Base-by-base conservation (phyloP, 2,888 invertebrate genomes). In the Didymodactylos carnosus region DNA sequence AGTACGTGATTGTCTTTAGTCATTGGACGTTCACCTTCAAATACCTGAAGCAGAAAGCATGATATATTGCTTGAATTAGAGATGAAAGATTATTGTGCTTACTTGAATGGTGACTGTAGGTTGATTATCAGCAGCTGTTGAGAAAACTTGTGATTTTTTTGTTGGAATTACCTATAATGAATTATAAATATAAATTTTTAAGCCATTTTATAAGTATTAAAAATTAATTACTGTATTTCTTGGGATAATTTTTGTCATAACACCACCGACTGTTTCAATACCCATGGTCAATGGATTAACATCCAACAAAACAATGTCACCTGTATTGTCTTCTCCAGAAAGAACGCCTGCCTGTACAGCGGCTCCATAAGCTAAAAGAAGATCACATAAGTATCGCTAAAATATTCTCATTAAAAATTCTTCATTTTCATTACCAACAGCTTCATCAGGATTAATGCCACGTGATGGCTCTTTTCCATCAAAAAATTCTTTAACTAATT, bases 211-310 rank as follows among this genome's bases (percentile, higher is more conserved):
- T n/a, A n/a, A n/a, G n/a, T n/a, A n/a, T n/a, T n/a, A n/a, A n/a
- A n/a, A n/a, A n/a, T n/a, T n/a, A n/a, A n/a, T n/a, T 77, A 95
- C 94, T 39, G 97, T 97, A 87, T 98, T 98, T 79, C 97, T 85
- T 73, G 92, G 91, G 82, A 98, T 98, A 73, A 98, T 87, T 83
- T 95, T 97, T 79, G 97, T 97, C 97, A 99, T 98, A 40, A 98
- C 97, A 78, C 98, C 98, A 77, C 98, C 97, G 71, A 97, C 95
- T 53, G 98, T 99, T 85, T 99, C 98, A 81, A 99, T 98, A 85
- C 98, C 98, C 89, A 98, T 88, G 77, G 98, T 97, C 77, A 99
- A 87, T 78, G 98, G 98, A 84, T 95, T 97, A 73, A 98, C 98
- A 83, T 99, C 97, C 77, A 98, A 88, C 76, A 98, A 87, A 0